Conservation (phyloP, 1,140 invertebrate species). For the Caerostris darwini region DNA sequence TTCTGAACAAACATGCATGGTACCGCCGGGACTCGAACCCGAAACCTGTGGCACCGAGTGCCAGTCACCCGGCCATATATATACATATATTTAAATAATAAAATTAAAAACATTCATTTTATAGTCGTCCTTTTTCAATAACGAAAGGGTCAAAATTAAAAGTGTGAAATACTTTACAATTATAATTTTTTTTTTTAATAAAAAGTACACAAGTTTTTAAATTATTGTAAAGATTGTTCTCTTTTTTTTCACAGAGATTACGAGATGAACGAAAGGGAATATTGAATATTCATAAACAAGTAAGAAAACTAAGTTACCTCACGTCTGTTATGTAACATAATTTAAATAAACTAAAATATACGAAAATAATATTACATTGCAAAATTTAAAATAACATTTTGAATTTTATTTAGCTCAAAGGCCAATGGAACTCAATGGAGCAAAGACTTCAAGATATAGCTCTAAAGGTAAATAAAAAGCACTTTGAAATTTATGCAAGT, state of each 20-base stretch:
- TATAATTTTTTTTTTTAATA: background rate
- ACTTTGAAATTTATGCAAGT: background rate
- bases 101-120: too few relatives aligned
- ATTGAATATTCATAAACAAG: constrained; percentile 61
- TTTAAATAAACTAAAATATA: background rate
- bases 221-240: background rate
- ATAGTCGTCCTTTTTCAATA: too few relatives aligned
- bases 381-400: background rate
- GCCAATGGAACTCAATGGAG: constrained; percentile 74
- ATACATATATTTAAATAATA: too few relatives aligned
- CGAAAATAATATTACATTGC: background rate
- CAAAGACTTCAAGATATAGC: constrained; percentile 70
- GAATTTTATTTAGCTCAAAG: constrained; percentile 54
- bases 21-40: too few relatives aligned
- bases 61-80: too few relatives aligned
- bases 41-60: too few relatives aligned
- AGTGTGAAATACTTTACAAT: background rate
- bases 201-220: background rate
- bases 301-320: background rate
- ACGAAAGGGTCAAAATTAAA: background rate
- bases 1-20: too few relatives aligned
- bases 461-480: constrained; percentile 50
- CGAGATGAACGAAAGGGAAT: constrained; percentile 74
- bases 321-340: background rate
- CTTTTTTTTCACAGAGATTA: constrained; percentile 44